Percentiles rank a stretch among this genome's conserved stretches.
phyloP scores from a whole-genome alignment of 2,888 invertebrate species.

The Apodemia mormo region DNA sequence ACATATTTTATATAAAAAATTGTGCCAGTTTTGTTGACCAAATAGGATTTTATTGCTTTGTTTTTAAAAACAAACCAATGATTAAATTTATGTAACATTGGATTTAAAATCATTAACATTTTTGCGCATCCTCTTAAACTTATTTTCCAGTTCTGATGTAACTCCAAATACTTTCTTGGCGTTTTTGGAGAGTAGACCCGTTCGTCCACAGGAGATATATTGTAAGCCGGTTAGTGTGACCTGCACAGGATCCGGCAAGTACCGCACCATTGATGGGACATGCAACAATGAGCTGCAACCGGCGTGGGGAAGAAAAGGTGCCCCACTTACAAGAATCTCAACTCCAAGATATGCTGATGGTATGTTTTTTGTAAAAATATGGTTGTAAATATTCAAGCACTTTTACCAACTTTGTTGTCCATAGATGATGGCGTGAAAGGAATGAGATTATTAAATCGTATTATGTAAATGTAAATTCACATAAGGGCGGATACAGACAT shows the following conservation, averaged over 20 bases:
- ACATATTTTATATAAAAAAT: too few species aligned
- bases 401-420: too few species aligned
- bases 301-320: conserved; percentile 84
- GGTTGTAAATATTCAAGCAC: too few species aligned
- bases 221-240: conserved; percentile 54
- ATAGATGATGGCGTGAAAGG: too few species aligned
- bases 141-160: conserved; percentile 49
- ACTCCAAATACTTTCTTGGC: conserved; percentile 75
- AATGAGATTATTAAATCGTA: too few species aligned
- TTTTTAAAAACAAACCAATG: too few species aligned
- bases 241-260: conserved; percentile 56
- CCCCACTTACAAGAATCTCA: conserved; percentile 81
- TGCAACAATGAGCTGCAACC: conserved; percentile 89
- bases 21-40: too few species aligned
- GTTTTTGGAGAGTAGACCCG: conserved; percentile 65
- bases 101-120: too few species aligned
- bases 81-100: too few species aligned
- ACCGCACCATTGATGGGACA: conserved; percentile 88
- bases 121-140: background rate
- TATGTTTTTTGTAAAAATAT: conserved; percentile 42
- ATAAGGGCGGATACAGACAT: too few species aligned
- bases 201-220: conserved; percentile 53
- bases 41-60: too few species aligned
- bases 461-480: too few species aligned
- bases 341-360: conserved; percentile 84